A percentile compares a stretch with the other conserved stretches of the same genome.
phyloP scores from a whole-genome alignment of 2,113 vertebrate genomes.

The Alexandromys fortis region DNA sequence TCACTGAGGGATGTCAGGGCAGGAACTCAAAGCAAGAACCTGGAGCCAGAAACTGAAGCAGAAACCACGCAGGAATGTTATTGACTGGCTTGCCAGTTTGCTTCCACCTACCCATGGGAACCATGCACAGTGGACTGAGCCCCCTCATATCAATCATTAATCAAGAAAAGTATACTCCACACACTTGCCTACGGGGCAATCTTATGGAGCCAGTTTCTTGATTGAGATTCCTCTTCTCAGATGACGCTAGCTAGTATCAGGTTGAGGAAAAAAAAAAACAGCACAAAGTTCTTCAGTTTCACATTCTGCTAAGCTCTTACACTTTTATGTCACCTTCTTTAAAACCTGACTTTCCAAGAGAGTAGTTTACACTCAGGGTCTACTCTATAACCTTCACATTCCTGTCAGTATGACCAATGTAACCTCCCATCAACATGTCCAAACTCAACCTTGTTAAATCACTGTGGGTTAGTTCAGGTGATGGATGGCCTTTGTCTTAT shows the following conservation, averaged over 20 bases:
- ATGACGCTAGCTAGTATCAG: neutral
- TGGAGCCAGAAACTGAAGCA: neutral
- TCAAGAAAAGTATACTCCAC: neutral
- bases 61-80: neutral
- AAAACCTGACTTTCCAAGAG: conserved; percentile 27
- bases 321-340: neutral
- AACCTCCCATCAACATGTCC: neutral
- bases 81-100: neutral
- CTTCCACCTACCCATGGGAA: neutral
- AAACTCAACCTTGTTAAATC: conserved; percentile 17
- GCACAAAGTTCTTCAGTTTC: neutral
- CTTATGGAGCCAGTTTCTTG: neutral
- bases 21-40: neutral
- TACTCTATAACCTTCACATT: neutral
- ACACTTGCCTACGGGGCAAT: neutral
- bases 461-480: neutral
- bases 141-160: neutral
- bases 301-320: neutral
- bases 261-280: neutral
- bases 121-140: neutral
- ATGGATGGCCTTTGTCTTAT: conserved; percentile 19
- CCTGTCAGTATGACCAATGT: neutral
- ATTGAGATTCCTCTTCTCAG: neutral
- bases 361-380: neutral
- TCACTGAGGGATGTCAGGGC: neutral